Base-by-base conservation (phyloP, 2,113 vertebrate genomes). In the Tragelaphus buxtoni region DNA sequence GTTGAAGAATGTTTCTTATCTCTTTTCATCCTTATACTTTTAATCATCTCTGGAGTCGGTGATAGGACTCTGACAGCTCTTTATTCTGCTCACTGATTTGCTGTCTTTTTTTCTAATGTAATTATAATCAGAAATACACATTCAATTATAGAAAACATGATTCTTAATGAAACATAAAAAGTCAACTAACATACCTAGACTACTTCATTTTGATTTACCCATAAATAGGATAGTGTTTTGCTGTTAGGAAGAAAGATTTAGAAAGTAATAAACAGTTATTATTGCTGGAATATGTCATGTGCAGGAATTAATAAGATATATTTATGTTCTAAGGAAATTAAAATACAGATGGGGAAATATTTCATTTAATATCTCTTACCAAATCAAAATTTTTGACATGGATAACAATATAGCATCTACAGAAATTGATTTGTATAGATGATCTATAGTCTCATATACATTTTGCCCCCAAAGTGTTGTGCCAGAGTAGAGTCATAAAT, bases 271-370 rank as follows among this genome's bases (percentile, higher is more conserved):
- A 97, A 95, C 65, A 51, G 17, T 77, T 94, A 49, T 90, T 97
- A n/a, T 72, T 45, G 28, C 90, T 92, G 10, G 49, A 56, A 91
- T 95, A 94, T 96, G 69, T 90, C 95, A 94, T 93, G 80, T 81
- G 94, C 94, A 20, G 35, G 80, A 97, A 97, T 97, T 91, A 96
- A 93, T 94, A 95, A 97, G 96, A 82, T 91, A 97, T 90, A 94
- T 97, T 96, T 97, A 96, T 94, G 65, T 91, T 94, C 55, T 95
- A 95, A 97, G 91, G 83, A 97, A 97, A 97, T 97, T 91, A 94
- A 93, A 94, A 93, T 83, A 81, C 55, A 58, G 84, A 53, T 61
- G n/a, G 39, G 86, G n/a, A 95, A 94, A 81, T 93, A 97, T 77
- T 95, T 97, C 55, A 93, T 90, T 93, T 84, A 97, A 45, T 92